Conservation (phyloP, 2,113 vertebrate genomes). For the Alosa alosa region DNA sequence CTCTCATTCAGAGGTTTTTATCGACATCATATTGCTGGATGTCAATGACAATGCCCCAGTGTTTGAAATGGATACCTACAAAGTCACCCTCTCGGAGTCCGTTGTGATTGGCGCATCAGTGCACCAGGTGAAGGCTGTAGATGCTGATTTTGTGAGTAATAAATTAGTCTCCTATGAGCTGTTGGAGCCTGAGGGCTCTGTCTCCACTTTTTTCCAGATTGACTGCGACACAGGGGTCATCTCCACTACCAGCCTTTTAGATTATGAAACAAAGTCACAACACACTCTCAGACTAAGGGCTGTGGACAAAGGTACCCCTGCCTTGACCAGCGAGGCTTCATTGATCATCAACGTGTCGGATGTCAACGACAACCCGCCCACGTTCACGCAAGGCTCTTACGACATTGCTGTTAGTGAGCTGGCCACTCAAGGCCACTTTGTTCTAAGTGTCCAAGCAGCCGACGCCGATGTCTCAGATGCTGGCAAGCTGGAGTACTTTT, state of each 20-base stretch:
- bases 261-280: constrained; percentile 70
- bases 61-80: constrained; percentile 67
- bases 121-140: constrained; percentile 69
- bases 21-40: constrained; percentile 80
- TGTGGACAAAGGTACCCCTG: constrained; percentile 74
- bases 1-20: constrained; percentile 75
- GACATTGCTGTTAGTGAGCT: constrained; percentile 76
- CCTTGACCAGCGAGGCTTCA: constrained; percentile 66
- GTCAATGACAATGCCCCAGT: constrained; percentile 80
- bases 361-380: constrained; percentile 80
- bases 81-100: constrained; percentile 75
- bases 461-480: constrained; percentile 74
- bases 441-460: constrained; percentile 73
- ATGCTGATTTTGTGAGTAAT: constrained; percentile 74
- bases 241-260: constrained; percentile 67
- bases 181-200: constrained; percentile 65
- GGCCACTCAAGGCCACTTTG: constrained; percentile 75
- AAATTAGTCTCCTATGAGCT: constrained; percentile 76
- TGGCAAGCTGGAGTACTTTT: constrained; percentile 74
- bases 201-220: constrained; percentile 72
- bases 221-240: constrained; percentile 75
- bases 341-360: constrained; percentile 73
- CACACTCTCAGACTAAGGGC: constrained; percentile 73
- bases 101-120: constrained; percentile 73
- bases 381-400: constrained; percentile 75